These are phyloP conservation scores for Conus betulinus DNA, from an alignment of 1,140 invertebrate species.

Conservation along the genomic window DNA sequence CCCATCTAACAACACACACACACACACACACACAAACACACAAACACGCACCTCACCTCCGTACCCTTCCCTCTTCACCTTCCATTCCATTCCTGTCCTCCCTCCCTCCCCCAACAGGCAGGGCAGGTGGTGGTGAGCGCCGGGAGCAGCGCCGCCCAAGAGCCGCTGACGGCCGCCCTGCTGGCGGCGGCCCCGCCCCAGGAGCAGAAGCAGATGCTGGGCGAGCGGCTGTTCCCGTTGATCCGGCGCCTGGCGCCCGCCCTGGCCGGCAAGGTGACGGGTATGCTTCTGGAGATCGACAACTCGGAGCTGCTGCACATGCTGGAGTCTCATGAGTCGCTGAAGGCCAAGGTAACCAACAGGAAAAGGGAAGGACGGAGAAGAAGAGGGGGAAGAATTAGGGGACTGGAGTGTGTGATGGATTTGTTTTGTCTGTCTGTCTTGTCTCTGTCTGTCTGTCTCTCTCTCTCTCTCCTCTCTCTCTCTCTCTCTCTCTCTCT, in stretches of 20 bases:
- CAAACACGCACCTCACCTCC: no score
- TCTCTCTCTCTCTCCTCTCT: no score
- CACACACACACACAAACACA: no score
- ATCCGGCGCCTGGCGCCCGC: constrained; percentile 95
- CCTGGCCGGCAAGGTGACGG: constrained; percentile 98
- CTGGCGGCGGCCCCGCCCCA: constrained; percentile 93
- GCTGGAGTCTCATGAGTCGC: constrained; percentile 96
- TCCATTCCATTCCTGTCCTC: no score
- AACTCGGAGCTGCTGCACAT: constrained; percentile 99
- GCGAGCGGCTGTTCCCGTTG: constrained; percentile 97
- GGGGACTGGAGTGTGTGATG: no score
- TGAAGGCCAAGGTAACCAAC: constrained; percentile 89
- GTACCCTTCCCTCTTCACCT: no score
- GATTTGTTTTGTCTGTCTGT: no score
- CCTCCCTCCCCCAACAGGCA: neutral
- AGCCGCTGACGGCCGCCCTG: constrained; percentile 97
- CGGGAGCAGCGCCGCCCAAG: constrained; percentile 68
- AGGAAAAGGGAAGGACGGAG: no score
- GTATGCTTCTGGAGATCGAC: constrained; percentile 99
- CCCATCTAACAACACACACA: no score
- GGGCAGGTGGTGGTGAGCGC: neutral
- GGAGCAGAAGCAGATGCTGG: constrained; percentile 99
- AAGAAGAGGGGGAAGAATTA: neutral
- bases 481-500: no score
- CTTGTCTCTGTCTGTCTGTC: no score